Conservation (phyloP, 2,797 vertebrate species). For the Anniella stebbinsi region DNA sequence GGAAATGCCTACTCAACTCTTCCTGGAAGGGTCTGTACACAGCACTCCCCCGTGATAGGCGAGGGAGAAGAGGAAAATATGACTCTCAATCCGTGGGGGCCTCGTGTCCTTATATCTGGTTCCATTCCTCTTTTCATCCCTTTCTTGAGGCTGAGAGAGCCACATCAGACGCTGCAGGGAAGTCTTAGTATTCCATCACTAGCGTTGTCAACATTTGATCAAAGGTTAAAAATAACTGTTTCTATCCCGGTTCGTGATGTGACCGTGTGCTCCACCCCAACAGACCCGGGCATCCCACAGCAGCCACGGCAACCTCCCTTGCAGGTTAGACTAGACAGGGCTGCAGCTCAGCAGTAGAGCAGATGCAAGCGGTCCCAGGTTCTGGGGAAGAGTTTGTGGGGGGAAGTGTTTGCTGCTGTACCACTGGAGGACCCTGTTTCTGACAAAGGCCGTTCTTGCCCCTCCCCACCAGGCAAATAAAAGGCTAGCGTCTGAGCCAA, state of each 20-base stretch:
- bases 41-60: not conserved
- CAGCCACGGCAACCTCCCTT: not conserved
- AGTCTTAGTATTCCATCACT: not conserved
- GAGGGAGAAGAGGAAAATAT: not conserved
- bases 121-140: not conserved
- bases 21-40: slow-evolving; percentile 12
- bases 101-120: slow-evolving; percentile 2
- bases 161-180: no score
- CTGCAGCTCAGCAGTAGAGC: no score
- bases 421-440: no score
- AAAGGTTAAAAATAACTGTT: not conserved
- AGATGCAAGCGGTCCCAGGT: not conserved
- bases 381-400: no score
- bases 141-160: no score
- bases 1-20: slow-evolving; percentile 17
- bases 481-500: no score
- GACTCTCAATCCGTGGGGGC: slow-evolving; percentile 28
- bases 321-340: not conserved
- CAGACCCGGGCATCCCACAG: not conserved
- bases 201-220: not conserved
- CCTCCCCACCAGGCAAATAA: no score
- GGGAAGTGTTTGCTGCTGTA: no score
- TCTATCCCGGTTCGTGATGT: not conserved
- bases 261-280: not conserved
- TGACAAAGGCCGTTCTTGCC: no score